A percentile compares a stretch with the other conserved stretches of the same genome.
Evolutionary conservation across 1,140 invertebrate genomes (phyloP).

Genomic region (Araneus ventricosus): DNA sequence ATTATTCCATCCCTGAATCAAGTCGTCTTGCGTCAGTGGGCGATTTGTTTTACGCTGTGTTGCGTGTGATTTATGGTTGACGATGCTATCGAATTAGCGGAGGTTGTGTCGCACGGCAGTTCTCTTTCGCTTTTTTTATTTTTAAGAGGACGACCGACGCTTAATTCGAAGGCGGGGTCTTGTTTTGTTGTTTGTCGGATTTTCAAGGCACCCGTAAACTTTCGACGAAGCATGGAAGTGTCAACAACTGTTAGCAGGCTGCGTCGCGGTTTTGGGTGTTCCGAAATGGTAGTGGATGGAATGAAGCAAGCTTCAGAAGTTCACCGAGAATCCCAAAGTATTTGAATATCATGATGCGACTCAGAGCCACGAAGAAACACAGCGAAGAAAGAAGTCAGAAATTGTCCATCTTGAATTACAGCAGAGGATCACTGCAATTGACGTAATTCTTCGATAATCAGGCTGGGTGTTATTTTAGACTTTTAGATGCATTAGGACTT

Average conservation of each 20-base stretch:
- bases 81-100: neutral
- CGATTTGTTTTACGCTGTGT: slow-evolving; percentile 18
- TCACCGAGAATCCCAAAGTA: too few species aligned
- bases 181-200: slow-evolving; percentile 4
- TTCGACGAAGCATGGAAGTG: neutral
- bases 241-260: slow-evolving; percentile 1
- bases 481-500: too few species aligned
- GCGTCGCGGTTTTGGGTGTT: neutral
- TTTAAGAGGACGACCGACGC: neutral
- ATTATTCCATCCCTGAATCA: neutral
- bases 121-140: neutral
- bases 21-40: slow-evolving; percentile 16
- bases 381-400: too few species aligned
- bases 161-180: slow-evolving; percentile 12
- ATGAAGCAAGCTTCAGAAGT: too few species aligned
- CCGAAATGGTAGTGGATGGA: too few species aligned
- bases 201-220: slow-evolving; percentile 14
- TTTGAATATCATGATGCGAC: too few species aligned
- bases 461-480: too few species aligned
- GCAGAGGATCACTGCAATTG: too few species aligned
- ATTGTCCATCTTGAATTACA: too few species aligned
- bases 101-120: slow-evolving; percentile 3
- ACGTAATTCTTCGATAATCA: too few species aligned
- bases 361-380: too few species aligned
- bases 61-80: neutral